A percentile compares a stretch with the other conserved stretches of the same genome.
These are phyloP conservation scores for Malaclemys terrapin DNA, from an alignment of 2,113 vertebrate genomes.

Conservation along the genomic window DNA sequence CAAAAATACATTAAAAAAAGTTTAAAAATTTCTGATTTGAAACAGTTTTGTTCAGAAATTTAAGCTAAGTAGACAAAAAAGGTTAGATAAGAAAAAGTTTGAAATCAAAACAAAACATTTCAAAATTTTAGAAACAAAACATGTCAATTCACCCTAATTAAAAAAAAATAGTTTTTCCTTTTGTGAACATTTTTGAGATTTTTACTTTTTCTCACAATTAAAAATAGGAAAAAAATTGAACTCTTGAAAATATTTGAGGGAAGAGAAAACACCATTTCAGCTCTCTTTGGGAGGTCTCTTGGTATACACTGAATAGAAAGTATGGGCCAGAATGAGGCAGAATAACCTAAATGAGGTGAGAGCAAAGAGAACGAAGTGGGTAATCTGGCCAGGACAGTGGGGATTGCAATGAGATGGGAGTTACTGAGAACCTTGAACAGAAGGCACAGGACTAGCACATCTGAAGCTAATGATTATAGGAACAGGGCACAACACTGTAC, in stretches of 20 bases:
- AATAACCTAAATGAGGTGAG: not conserved
- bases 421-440: not conserved
- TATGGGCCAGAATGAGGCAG: not conserved
- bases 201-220: not conserved
- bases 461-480: not conserved
- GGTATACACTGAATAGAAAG: not conserved
- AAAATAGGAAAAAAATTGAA: not conserved
- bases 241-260: not conserved
- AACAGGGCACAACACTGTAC: not conserved
- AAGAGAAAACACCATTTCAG: not conserved
- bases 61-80: not conserved
- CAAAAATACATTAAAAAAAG: not conserved
- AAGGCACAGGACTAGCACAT: constrained; percentile 6
- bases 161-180: too few species aligned
- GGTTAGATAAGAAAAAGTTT: not conserved
- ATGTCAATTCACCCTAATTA: not conserved
- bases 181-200: too few species aligned
- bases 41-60: not conserved
- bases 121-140: not conserved
- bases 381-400: not conserved
- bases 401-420: rapidly evolving
- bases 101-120: not conserved
- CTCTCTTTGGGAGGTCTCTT: not conserved
- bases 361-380: too few species aligned
- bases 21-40: not conserved